Evolutionary conservation across 2,888 invertebrate species (phyloP).

Genomic region (Acanthococcus lagerstroemiae): DNA sequence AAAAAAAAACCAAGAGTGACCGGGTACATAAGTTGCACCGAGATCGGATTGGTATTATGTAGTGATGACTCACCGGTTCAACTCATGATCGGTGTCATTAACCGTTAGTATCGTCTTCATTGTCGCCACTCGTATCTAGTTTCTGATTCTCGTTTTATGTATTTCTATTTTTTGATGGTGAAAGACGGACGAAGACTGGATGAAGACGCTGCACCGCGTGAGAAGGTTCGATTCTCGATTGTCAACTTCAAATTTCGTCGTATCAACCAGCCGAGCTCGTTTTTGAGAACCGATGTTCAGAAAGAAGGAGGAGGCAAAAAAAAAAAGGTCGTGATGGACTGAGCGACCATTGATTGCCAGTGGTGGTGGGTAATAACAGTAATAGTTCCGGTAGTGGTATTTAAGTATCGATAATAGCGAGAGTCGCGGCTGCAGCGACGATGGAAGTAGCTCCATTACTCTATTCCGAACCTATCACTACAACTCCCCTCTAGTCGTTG

Average conservation of each 20-base stretch:
- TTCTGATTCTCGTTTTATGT: slow-evolving; percentile 8
- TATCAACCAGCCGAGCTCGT: too few species aligned
- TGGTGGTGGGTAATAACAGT: slow-evolving; percentile 25
- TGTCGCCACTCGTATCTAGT: slow-evolving; percentile 17
- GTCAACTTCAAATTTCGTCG: too few species aligned
- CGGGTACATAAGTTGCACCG: too few species aligned
- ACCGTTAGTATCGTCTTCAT: slow-evolving; percentile 17
- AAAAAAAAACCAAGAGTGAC: too few species aligned
- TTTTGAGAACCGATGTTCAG: slow-evolving; percentile 16
- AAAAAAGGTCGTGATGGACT: not conserved
- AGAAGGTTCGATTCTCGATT: too few species aligned
- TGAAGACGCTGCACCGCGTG: too few species aligned
- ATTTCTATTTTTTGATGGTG: slow-evolving; percentile 12
- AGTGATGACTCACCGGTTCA: slow-evolving; percentile 18
- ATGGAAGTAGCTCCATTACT: slow-evolving; percentile 12
- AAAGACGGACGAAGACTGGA: slow-evolving; percentile 7
- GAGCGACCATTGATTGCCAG: slow-evolving; percentile 4
- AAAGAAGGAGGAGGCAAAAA: not conserved
- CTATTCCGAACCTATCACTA: slow-evolving; percentile 17
- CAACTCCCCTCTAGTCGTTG: slow-evolving; percentile 23
- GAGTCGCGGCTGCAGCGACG: slow-evolving; percentile 9
- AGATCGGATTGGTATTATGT: too few species aligned
- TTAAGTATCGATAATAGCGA: slow-evolving; percentile 25
- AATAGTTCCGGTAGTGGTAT: slow-evolving; percentile 26
- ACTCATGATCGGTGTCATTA: slow-evolving; percentile 21